Evolutionary conservation across 2,113 vertebrate species (phyloP).

Genomic region (Poeciliopsis prolifica): DNA sequence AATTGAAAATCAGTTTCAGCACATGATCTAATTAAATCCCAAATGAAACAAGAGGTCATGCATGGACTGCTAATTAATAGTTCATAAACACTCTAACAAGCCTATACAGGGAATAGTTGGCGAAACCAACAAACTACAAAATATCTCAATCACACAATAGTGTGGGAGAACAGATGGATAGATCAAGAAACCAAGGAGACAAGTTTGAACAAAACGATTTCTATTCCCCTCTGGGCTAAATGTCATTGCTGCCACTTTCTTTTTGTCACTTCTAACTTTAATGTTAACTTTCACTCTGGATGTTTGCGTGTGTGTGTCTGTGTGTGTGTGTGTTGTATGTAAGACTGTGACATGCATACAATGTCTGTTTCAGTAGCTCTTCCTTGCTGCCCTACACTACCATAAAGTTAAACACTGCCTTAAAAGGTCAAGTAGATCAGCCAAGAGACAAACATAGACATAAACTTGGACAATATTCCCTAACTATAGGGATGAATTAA

Average conservation of each 20-base stretch:
- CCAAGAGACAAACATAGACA: slow-evolving; percentile 7
- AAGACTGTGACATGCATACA: slow-evolving; percentile 31
- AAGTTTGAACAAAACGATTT: slow-evolving; percentile 27
- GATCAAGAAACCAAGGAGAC: not conserved
- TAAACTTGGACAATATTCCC: not conserved
- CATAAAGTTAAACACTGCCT: slow-evolving; percentile 39
- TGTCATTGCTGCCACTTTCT: slow-evolving; percentile 62
- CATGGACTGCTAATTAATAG: not conserved
- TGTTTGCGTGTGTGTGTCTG: not conserved
- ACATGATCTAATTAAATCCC: not conserved
- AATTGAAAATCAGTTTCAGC: not conserved
- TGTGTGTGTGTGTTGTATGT: not conserved
- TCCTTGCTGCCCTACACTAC: slow-evolving; percentile 12
- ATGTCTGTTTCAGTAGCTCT: slow-evolving; percentile 34
- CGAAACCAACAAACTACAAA: not conserved
- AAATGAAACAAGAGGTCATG: too few species aligned
- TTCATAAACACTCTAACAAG: not conserved
- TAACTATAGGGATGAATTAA: not conserved
- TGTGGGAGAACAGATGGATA: slow-evolving; percentile 10
- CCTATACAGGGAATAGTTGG: not conserved
- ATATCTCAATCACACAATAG: not conserved
- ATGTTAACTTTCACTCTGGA: slow-evolving; percentile 7
- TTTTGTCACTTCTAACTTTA: slow-evolving; percentile 47
- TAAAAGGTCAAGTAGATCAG: slow-evolving; percentile 63
- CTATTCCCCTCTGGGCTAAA: slow-evolving; percentile 48